Evolutionary conservation across 2,888 invertebrate genomes (phyloP), one percentile per base, ranked within the genome.

Genomic region (Xestia sexstrigata): DNA sequence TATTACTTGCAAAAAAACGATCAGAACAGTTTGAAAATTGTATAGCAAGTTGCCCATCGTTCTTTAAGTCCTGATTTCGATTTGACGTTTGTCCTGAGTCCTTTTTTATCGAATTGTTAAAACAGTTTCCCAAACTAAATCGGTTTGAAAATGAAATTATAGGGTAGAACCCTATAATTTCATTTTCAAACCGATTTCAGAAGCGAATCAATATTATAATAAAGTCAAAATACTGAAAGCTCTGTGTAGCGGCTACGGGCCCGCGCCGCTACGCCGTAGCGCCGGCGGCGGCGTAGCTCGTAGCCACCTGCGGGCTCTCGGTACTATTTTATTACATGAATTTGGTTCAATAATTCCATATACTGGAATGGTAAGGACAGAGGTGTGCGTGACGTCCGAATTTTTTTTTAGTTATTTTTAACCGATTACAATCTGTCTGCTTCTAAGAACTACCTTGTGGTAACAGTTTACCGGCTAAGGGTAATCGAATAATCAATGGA

Each of bases 261-360:
- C 72, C 63, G 55, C 17, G 23, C 45, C 55, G 84, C 84, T 83
- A 83, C 83, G 83, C 55, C 83, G 83, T 84, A 84, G 83, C 86
- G 23, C 20, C 17, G 2, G 83, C 86, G 23, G 17, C 30, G 1
- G 70, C 87, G 83, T 84, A 84, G 83, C 84, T 74, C 39, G 83
- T 86, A 83, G 83, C 74, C 47, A 67, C 45, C 35, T 49, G 66
- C 26, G 63, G 58, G 11, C 47, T 58, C 26, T 26, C 55, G 26
- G n/a, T 23, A 49, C 30, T 20, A 42, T 73, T 26, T 52, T 17
- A 72, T 20, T n/a, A 35, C 0, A 42, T 49, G 6, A 49, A 35
- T 71, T 17, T 26, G 35, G 68, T 76, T 69, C 20, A 45, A 23
- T 67, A 13, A 63, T 39, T 35, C 15, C 1, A 55, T 35, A 30